Evolutionary conservation across 2,888 invertebrate species (phyloP).

Genomic region (Protophormia terraenovae): DNA sequence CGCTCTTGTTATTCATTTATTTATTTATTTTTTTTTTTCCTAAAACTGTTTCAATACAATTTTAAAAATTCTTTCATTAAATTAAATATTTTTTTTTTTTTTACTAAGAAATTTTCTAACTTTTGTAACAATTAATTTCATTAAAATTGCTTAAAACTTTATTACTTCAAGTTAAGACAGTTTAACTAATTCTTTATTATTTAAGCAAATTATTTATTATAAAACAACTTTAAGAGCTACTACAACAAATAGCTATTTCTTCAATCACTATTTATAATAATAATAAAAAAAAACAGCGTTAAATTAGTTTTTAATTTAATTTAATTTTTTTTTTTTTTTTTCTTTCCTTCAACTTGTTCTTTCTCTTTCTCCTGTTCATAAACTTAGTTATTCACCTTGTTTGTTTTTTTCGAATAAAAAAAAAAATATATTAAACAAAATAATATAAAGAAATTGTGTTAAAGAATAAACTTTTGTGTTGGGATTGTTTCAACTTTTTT

Average conservation of each 20-base stretch:
- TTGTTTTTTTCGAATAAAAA: not conserved
- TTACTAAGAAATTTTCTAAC: not conserved
- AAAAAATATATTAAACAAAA: conserved; percentile 13
- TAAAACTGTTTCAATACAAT: too few relatives aligned
- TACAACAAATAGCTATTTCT: not conserved
- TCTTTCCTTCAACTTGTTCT: not conserved
- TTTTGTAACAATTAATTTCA: not conserved
- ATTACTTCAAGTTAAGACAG: not conserved
- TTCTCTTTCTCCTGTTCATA: too few relatives aligned
- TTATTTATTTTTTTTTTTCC: too few relatives aligned
- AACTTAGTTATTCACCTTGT: not conserved
- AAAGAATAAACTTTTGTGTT: conserved; percentile 26
- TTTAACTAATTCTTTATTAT: not conserved
- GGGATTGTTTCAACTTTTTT: not conserved
- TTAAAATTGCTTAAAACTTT: not conserved
- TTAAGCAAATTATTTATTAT: not conserved
- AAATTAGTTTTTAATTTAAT: not conserved
- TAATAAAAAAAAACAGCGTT: not conserved
- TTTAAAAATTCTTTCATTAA: too few relatives aligned
- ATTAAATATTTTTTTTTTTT: too few relatives aligned
- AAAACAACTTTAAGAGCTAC: not conserved
- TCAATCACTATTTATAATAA: too few relatives aligned
- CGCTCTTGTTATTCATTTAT: too few relatives aligned
- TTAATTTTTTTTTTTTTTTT: not conserved
- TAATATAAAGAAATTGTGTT: conserved; percentile 13